Percentiles rank a stretch among this genome's conserved stretches.
phyloP scores from a whole-genome alignment of 2,113 vertebrate species.

The Puntigrus tetrazona region DNA sequence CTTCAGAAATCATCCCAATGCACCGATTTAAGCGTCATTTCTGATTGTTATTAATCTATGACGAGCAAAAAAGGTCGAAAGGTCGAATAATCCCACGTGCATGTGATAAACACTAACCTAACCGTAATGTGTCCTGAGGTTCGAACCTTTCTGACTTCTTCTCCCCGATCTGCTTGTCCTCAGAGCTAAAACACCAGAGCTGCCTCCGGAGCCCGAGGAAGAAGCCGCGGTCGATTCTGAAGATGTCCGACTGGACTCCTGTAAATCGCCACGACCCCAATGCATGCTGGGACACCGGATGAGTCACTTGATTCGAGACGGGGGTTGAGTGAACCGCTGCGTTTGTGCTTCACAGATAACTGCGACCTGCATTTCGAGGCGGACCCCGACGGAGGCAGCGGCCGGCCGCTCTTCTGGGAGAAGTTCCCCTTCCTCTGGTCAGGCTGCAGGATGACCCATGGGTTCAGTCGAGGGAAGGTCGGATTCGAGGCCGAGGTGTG shows the following conservation, averaged over 20 bases:
- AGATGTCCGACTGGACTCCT: conserved; percentile 77
- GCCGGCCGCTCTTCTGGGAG: conserved; percentile 82
- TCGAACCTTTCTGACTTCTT: background rate
- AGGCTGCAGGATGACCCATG: conserved; percentile 84
- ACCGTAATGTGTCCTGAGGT: background rate
- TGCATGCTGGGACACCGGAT: background rate
- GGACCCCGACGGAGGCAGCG: conserved; percentile 76
- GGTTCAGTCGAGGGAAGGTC: conserved; percentile 78
- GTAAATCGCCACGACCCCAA: conserved; percentile 67
- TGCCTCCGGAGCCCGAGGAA: conserved; percentile 67
- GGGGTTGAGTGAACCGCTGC: background rate
- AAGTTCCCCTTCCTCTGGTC: conserved; percentile 85
- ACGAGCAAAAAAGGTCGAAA: no score
- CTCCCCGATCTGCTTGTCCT: background rate
- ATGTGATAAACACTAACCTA: background rate
- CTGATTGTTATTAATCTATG: no score
- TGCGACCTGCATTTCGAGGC: conserved; percentile 86
- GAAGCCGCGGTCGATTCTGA: conserved; percentile 77
- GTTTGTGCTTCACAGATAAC: conserved; percentile 71
- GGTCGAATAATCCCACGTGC: background rate
- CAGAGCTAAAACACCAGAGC: conserved; percentile 84
- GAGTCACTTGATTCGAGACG: background rate
- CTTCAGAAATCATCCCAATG: no score
- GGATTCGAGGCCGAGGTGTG: conserved; percentile 85
- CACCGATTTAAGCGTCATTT: no score